Conservation (phyloP, 2,113 vertebrate species). For the Bungarus multicinctus region DNA sequence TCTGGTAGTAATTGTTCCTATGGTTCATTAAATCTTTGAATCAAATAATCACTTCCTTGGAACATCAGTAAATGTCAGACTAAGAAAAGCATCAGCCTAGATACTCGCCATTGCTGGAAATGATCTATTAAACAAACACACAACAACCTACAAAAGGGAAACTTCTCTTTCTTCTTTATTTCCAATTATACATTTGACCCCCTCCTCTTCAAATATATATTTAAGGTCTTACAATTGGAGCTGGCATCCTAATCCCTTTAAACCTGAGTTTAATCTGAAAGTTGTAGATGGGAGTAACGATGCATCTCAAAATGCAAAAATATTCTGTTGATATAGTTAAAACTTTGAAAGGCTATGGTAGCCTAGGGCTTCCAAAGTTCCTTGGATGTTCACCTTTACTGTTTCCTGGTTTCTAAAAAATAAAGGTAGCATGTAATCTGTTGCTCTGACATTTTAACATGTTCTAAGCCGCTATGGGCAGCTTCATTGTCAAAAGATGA, state of each 20-base stretch:
- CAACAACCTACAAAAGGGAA: background rate
- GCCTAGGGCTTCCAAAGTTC: background rate
- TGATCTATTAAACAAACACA: background rate
- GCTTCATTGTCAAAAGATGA: background rate
- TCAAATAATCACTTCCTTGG: background rate
- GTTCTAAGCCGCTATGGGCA: background rate
- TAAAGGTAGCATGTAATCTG: background rate
- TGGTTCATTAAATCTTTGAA: slow-evolving; percentile 10
- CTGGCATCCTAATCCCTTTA: slow-evolving; percentile 38
- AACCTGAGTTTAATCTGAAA: slow-evolving; percentile 39
- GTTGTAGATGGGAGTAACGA: slow-evolving; percentile 6
- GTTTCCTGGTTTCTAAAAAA: background rate
- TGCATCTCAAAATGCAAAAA: slow-evolving; percentile 33
- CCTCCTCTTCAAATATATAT: background rate
- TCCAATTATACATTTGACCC: background rate
- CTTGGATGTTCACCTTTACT: background rate
- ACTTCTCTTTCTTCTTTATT: background rate
- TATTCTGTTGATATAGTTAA: slow-evolving; percentile 1
- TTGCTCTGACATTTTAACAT: background rate
- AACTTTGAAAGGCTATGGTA: background rate
- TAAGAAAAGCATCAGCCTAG: slow-evolving; percentile 18
- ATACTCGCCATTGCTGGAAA: background rate
- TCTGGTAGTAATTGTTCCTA: background rate
- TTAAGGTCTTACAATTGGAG: slow-evolving; percentile 21
- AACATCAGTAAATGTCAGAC: slow-evolving; percentile 19